Percentiles rank a stretch among this genome's conserved stretches.
These are phyloP conservation scores for Gymnocephalus cernua DNA, from an alignment of 2,113 vertebrate species.

Conservation along the genomic window DNA sequence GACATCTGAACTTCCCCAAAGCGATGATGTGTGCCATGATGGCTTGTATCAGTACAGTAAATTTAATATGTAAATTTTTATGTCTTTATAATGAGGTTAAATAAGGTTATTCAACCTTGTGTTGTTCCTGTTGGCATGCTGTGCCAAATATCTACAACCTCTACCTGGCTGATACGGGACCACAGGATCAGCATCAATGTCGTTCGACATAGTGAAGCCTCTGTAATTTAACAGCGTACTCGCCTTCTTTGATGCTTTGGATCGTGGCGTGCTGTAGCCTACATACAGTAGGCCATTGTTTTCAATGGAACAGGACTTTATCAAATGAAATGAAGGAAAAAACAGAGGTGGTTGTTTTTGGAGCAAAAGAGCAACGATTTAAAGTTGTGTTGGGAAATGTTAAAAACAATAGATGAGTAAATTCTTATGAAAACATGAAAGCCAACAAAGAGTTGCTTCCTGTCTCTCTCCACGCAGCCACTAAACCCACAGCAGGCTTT, in stretches of 20 bases:
- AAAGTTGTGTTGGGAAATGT: no score
- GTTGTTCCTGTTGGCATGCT: not conserved
- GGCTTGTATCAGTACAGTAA: not conserved
- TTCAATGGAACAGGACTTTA: not conserved
- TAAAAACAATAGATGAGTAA: no score
- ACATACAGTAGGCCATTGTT: not conserved
- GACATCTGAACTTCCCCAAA: not conserved
- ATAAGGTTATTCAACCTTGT: not conserved
- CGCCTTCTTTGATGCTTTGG: not conserved
- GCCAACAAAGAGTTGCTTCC: not conserved
- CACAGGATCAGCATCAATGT: not conserved
- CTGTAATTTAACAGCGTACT: not conserved
- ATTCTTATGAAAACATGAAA: not conserved
- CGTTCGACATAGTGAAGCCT: not conserved
- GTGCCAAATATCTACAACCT: not conserved
- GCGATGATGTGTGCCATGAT: not conserved
- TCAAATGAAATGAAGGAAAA: no score
- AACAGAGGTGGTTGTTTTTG: no score
- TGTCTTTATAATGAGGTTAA: no score
- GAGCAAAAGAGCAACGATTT: no score
- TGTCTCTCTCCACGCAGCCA: not conserved
- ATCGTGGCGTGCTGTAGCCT: not conserved
- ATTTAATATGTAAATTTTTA: not conserved
- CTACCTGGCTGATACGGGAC: not conserved
- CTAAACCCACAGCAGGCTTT: constrained; percentile 1